Percentiles rank a stretch among this genome's conserved stretches.
Evolutionary conservation across 2,113 vertebrate species (phyloP).

Genomic region (Saguinus midas): DNA sequence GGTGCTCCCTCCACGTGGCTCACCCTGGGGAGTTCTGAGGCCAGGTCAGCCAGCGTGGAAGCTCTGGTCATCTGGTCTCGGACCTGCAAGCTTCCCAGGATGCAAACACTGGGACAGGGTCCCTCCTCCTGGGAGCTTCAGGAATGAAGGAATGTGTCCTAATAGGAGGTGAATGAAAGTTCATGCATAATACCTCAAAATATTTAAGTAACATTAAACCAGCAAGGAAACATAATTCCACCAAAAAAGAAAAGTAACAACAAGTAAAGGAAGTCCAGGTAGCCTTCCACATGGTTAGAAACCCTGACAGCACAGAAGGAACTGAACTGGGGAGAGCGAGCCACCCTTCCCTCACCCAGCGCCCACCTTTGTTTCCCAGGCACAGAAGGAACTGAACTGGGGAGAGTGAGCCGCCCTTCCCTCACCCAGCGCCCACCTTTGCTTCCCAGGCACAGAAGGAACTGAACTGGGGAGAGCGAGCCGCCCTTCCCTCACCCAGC

Average conservation of each 20-base stretch:
- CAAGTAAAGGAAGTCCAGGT: neutral
- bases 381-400: no score
- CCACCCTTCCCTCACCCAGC: neutral
- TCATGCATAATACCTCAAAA: neutral
- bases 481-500: neutral
- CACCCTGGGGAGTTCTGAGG: neutral
- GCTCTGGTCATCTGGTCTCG: neutral
- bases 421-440: neutral
- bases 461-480: neutral
- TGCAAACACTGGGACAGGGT: neutral
- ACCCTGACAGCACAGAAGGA: neutral
- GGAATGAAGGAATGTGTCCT: neutral
- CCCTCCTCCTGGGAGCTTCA: neutral
- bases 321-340: neutral
- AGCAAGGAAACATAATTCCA: neutral
- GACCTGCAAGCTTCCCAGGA: neutral
- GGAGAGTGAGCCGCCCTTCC: neutral
- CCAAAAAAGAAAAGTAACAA: neutral
- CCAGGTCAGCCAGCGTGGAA: neutral
- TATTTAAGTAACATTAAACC: neutral
- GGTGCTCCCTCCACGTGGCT: no score
- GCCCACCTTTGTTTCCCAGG: neutral
- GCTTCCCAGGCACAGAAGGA: no score
- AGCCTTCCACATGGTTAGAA: accelerated
- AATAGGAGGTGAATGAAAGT: neutral